Conservation (phyloP, 35 echinoderm and acorn worm species). For the Heliocidaris tuberculata region DNA sequence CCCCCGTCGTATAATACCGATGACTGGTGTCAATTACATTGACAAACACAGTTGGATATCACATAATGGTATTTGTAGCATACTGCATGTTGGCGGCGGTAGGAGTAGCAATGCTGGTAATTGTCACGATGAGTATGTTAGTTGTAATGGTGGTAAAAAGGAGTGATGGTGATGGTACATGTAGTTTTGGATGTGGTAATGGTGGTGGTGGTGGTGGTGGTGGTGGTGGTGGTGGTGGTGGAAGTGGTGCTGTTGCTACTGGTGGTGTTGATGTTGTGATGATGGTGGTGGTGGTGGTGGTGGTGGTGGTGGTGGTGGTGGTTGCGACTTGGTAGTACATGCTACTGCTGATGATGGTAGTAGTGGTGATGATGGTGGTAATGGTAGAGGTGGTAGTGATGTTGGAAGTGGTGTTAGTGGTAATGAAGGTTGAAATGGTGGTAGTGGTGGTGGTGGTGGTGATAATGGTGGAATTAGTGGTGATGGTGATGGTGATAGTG, state of each 20-base stretch:
- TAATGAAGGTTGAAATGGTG: neutral
- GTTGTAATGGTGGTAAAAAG: neutral
- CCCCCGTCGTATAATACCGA: neutral
- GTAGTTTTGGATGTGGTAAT: no score
- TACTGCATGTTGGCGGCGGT: neutral
- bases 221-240: no score
- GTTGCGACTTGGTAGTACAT: no score
- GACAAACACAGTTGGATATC: neutral
- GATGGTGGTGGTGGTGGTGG: neutral
- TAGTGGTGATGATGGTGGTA: no score
- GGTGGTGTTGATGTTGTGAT: no score
- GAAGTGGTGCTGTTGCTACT: neutral
- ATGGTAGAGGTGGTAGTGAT: no score
- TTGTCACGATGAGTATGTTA: neutral
- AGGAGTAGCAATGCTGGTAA: neutral
- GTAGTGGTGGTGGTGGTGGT: neutral
- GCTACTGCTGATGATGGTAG: neutral
- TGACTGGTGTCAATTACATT: conserved; percentile 10
- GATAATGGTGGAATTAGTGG: neutral
- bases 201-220: no score
- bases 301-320: neutral
- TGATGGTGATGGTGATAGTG: neutral
- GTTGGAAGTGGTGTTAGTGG: neutral
- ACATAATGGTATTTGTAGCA: neutral
- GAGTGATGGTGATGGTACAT: neutral